Evolutionary conservation across 2,113 vertebrate genomes (phyloP).

Genomic region (Tauraco erythrolophus): DNA sequence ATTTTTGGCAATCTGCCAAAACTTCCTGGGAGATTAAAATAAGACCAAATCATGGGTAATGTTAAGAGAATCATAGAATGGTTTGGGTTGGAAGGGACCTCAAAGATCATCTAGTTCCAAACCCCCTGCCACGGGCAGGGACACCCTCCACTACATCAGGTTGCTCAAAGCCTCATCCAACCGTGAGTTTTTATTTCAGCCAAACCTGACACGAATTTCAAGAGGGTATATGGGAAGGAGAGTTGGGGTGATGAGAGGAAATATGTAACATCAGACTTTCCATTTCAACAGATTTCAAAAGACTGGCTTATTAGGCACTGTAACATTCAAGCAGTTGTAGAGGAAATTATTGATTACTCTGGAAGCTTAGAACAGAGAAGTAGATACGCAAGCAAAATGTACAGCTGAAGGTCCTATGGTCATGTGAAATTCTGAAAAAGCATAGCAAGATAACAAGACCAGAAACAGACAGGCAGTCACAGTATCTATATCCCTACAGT

Average conservation of each 20-base stretch:
- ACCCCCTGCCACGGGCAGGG: too few species aligned
- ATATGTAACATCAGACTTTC: neutral
- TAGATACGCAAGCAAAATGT: neutral
- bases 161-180: too few species aligned
- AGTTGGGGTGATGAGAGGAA: neutral
- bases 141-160: too few species aligned
- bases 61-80: neutral
- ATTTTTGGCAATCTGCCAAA: neutral
- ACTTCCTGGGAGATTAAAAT: neutral
- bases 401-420: neutral
- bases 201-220: neutral
- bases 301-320: neutral
- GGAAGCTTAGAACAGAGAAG: neutral
- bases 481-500: neutral
- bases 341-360: neutral
- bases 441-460: neutral
- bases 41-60: neutral
- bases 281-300: neutral
- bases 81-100: too few species aligned
- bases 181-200: neutral
- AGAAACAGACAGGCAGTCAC: neutral
- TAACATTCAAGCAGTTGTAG: neutral
- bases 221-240: neutral
- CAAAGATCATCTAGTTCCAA: too few species aligned
- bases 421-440: neutral